Conservation (phyloP, 2,113 vertebrate genomes). For the Brienomyrus longianalis region DNA sequence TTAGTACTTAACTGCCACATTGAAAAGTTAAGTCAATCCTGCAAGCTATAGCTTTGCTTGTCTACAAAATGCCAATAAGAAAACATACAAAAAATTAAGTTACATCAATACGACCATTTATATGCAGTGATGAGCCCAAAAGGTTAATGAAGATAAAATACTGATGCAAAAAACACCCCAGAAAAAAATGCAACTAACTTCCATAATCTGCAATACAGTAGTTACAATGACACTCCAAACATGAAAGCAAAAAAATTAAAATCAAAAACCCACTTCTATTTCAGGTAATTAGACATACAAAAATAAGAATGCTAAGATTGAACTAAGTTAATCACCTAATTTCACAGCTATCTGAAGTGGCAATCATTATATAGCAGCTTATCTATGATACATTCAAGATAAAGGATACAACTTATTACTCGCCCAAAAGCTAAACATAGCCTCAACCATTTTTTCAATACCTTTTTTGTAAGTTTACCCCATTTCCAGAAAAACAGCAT, state of each 20-base stretch:
- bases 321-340: slow-evolving; percentile 95
- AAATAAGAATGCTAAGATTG: slow-evolving; percentile 88
- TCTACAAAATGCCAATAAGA: slow-evolving; percentile 86
- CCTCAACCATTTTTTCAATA: slow-evolving; percentile 76
- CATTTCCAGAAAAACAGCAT: slow-evolving; percentile 85
- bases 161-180: slow-evolving; percentile 84
- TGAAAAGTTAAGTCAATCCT: slow-evolving; percentile 87
- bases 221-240: slow-evolving; percentile 98
- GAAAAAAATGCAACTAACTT: slow-evolving; percentile 84
- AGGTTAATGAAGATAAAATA: slow-evolving; percentile 97
- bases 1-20: slow-evolving; percentile 63
- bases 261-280: slow-evolving; percentile 87
- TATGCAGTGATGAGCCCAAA: slow-evolving; percentile 92
- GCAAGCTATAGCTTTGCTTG: slow-evolving; percentile 90
- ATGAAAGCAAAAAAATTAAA: slow-evolving; percentile 78
- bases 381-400: slow-evolving; percentile 99
- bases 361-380: slow-evolving; percentile 99
- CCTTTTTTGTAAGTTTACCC: slow-evolving; percentile 66
- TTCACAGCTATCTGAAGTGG: slow-evolving; percentile 99
- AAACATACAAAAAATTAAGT: slow-evolving; percentile 94
- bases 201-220: slow-evolving; percentile 99
- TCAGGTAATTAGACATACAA: slow-evolving; percentile 95
- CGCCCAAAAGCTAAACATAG: slow-evolving; percentile 93
- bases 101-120: slow-evolving; percentile 89
- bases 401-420: slow-evolving; percentile 99